Evolutionary conservation across 2,797 vertebrate species (phyloP).

Genomic region (Sitta carolinensis): DNA sequence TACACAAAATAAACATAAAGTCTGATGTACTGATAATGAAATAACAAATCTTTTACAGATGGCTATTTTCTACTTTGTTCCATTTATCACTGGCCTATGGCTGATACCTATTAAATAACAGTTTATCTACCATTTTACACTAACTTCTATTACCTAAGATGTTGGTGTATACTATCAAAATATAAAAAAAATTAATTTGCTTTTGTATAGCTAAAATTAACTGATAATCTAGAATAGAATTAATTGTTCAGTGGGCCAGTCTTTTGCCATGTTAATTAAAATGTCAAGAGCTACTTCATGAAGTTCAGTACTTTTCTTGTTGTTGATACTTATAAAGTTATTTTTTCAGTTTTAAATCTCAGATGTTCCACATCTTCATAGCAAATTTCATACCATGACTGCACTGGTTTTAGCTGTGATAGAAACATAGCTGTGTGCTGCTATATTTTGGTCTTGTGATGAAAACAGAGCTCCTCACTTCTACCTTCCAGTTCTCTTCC

Average conservation of each 20-base stretch:
- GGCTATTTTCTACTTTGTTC: not conserved
- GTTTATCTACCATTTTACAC: not conserved
- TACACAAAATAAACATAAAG: not conserved
- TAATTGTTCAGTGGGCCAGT: not conserved
- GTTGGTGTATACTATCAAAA: not conserved
- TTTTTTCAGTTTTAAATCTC: not conserved
- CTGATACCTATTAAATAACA: not conserved
- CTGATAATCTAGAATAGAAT: not conserved
- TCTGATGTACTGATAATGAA: not conserved
- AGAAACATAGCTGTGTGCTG: not conserved
- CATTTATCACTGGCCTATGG: not conserved
- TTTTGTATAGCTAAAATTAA: not conserved
- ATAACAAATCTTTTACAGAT: not conserved
- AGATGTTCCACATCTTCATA: not conserved
- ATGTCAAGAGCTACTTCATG: not conserved
- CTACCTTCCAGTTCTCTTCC: not conserved
- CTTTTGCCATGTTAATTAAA: not conserved
- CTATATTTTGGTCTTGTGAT: not conserved
- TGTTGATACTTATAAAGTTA: not conserved
- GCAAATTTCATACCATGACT: not conserved
- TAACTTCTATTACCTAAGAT: not conserved
- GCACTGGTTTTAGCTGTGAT: not conserved
- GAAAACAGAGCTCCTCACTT: not conserved
- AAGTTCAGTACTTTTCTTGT: not conserved
- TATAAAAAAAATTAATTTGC: not conserved